Evolutionary conservation across 2,113 vertebrate genomes (phyloP).

Genomic region (Tachysurus fulvidraco): DNA sequence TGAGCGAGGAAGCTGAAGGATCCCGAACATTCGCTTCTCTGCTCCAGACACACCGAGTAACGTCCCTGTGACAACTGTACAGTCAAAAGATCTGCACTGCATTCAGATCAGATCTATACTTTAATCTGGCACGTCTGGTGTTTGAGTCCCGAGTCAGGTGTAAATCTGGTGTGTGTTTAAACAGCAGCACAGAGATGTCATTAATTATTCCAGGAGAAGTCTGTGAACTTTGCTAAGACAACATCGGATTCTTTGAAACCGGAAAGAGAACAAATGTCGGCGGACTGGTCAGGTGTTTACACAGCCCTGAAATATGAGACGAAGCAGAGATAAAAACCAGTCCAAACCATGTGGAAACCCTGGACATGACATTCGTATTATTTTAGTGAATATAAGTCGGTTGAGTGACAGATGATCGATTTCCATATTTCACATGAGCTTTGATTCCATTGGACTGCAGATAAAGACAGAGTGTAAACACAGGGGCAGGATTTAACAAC

Average conservation of each 20-base stretch:
- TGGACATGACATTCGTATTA: background rate
- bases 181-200: background rate
- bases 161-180: background rate
- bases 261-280: slow-evolving; percentile 2
- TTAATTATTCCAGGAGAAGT: background rate
- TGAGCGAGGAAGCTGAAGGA: background rate
- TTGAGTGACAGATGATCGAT: background rate
- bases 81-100: background rate
- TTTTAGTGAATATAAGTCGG: background rate
- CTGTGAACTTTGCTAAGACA: slow-evolving; percentile 11
- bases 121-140: background rate
- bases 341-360: background rate
- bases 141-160: background rate
- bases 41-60: background rate
- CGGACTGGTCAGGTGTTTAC: background rate
- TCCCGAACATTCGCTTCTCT: too few relatives aligned
- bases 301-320: background rate
- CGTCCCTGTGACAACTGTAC: background rate
- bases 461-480: background rate
- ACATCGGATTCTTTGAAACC: slow-evolving; percentile 9
- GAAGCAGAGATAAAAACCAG: background rate
- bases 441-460: background rate
- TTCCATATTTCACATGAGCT: background rate
- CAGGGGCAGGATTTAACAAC: background rate
- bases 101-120: background rate